Percentiles rank a stretch among this genome's conserved stretches.
These are phyloP conservation scores for Ochotona curzoniae DNA, from an alignment of 2,113 vertebrate species.

Conservation along the genomic window DNA sequence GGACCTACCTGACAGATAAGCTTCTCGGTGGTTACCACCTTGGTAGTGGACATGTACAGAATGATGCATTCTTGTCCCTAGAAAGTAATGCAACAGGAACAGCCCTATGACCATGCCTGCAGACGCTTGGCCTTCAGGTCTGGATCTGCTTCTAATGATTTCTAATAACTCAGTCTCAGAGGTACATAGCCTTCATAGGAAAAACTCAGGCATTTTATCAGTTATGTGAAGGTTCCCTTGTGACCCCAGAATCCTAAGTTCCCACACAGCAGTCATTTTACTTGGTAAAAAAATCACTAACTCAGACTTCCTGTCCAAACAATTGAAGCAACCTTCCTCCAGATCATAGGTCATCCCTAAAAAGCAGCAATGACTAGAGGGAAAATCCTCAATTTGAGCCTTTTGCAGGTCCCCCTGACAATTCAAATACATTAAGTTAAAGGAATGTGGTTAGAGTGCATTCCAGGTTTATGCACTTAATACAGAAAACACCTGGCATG, in stretches of 20 bases:
- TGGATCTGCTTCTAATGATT: background rate
- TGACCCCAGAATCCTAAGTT: conserved; percentile 1
- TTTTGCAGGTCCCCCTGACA: background rate
- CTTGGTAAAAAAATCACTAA: conserved; percentile 46
- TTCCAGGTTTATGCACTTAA: background rate
- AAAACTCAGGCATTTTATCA: background rate
- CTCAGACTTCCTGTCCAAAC: conserved; percentile 46
- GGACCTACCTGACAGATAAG: background rate
- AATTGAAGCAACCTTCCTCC: background rate
- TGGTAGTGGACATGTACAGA: background rate
- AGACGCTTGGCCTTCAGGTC: background rate
- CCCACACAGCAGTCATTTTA: background rate
- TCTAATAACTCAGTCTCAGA: background rate
- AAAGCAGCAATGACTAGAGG: conserved; percentile 59
- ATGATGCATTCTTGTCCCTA: background rate
- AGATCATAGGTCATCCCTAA: background rate
- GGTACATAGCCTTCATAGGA: background rate
- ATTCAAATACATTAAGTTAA: conserved; percentile 36
- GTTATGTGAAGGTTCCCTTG: background rate
- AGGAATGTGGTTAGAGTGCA: background rate
- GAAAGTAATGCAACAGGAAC: background rate
- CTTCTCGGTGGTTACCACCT: background rate
- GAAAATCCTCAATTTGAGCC: conserved; percentile 53
- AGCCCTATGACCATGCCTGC: background rate
- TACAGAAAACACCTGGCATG: conserved; percentile 45